Conservation (phyloP, 1,140 invertebrate species). For the Microplitis demolitor region DNA sequence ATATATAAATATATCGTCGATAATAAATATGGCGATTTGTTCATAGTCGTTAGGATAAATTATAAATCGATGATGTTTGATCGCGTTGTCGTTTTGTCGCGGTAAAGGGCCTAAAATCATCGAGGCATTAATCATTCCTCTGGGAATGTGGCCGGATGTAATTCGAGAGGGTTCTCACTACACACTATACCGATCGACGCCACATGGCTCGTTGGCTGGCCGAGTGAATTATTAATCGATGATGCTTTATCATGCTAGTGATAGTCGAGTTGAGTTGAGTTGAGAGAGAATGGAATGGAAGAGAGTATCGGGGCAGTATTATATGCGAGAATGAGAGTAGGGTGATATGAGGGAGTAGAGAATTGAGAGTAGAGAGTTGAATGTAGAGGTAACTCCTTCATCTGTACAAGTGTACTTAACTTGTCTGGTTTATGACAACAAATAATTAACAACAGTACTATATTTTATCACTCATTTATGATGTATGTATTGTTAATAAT, state of each 20-base stretch:
- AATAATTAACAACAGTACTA: neutral
- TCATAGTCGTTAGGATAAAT: neutral
- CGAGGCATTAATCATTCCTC: slow-evolving; percentile 22
- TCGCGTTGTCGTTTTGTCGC: neutral
- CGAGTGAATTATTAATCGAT: slow-evolving; percentile 30
- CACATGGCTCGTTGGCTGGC: slow-evolving; percentile 24
- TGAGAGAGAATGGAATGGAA: too few species aligned
- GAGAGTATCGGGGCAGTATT: too few species aligned
- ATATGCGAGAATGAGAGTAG: too few species aligned
- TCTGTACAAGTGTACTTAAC: neutral
- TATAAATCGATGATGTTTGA: slow-evolving; percentile 12
- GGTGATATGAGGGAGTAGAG: too few species aligned
- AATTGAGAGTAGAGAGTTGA: neutral
- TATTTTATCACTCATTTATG: too few species aligned
- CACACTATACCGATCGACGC: slow-evolving; percentile 20
- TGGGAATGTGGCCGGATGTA: slow-evolving; percentile 10
- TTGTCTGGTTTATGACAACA: neutral
- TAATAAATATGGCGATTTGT: too few species aligned
- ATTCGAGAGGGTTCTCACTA: slow-evolving; percentile 15
- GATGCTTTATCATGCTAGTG: slow-evolving; percentile 22
- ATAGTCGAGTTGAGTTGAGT: neutral
- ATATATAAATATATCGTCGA: too few species aligned
- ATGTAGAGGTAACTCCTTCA: neutral
- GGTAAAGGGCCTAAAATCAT: slow-evolving; percentile 14
- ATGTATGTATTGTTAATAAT: too few species aligned